These are phyloP conservation scores for Tauraco erythrolophus DNA, from an alignment of 2,113 vertebrate species.

Conservation along the genomic window DNA sequence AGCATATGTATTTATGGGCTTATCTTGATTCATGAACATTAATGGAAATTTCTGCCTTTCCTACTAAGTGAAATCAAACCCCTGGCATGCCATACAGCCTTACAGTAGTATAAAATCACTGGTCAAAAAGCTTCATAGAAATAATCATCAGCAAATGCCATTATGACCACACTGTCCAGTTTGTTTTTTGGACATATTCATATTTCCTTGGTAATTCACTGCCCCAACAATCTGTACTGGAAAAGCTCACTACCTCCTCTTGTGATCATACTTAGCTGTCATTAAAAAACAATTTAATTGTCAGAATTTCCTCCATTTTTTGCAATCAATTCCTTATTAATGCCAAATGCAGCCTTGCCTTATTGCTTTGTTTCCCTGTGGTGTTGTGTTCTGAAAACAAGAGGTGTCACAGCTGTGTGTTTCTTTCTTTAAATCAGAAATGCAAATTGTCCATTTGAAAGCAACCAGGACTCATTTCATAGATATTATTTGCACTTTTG, in stretches of 20 bases:
- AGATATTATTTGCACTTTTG: conserved; percentile 48
- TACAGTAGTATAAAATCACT: not conserved
- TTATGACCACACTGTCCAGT: not conserved
- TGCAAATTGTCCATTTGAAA: conserved; percentile 55
- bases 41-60: not conserved
- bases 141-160: not conserved
- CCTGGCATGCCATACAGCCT: not conserved
- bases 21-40: not conserved
- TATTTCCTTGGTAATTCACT: not conserved
- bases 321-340: conserved; percentile 60
- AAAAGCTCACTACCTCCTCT: not conserved
- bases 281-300: conserved; percentile 16
- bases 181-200: not conserved
- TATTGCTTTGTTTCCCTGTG: conserved; percentile 26
- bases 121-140: not conserved
- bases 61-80: not conserved
- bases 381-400: conserved; percentile 61
- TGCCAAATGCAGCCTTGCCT: not conserved
- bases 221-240: not conserved
- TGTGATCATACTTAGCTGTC: not conserved
- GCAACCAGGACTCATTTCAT: not conserved
- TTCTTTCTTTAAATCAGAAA: conserved; percentile 54
- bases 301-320: conserved; percentile 34
- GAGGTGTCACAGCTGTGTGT: conserved; percentile 32
- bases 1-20: not conserved